Evolutionary conservation across 2,797 vertebrate genomes (phyloP).

Genomic region (Microchirus variegatus): DNA sequence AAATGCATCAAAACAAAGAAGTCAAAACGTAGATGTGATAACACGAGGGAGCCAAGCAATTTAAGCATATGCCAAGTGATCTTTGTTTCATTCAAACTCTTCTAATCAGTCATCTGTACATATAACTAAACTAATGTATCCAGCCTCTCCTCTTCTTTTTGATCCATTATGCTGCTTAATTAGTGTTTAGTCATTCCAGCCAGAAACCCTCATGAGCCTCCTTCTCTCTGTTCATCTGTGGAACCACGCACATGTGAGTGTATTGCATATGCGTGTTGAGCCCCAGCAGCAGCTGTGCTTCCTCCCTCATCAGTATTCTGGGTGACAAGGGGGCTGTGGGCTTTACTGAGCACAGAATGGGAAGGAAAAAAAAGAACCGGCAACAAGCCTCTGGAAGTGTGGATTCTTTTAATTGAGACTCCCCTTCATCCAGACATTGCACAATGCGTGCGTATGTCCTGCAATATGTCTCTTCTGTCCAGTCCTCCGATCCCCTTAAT

Average conservation of each 20-base stretch:
- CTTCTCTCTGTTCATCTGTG: constrained; percentile 44
- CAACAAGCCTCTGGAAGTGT: constrained; percentile 69
- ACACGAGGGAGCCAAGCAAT: background rate
- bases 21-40: background rate
- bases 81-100: constrained; percentile 20
- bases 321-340: constrained; percentile 50
- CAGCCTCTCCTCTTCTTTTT: constrained; percentile 12
- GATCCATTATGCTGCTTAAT: constrained; percentile 39
- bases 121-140: constrained; percentile 38
- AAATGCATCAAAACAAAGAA: background rate
- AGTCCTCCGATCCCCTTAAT: constrained; percentile 77
- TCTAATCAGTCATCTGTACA: constrained; percentile 31
- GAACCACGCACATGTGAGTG: constrained; percentile 36
- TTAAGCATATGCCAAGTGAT: constrained; percentile 14
- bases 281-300: constrained; percentile 77
- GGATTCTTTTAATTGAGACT: constrained; percentile 79
- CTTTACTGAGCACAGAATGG: constrained; percentile 61
- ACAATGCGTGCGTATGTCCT: constrained; percentile 80
- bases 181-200: constrained; percentile 46
- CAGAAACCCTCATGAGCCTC: constrained; percentile 44
- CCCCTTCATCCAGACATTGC: constrained; percentile 72
- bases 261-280: constrained; percentile 55
- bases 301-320: constrained; percentile 75
- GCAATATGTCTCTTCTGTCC: constrained; percentile 77
- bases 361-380: constrained; percentile 72